Percentiles rank a stretch among this genome's conserved stretches.
phyloP scores from a whole-genome alignment of 2,797 vertebrate genomes.

The Alectoris magna region DNA sequence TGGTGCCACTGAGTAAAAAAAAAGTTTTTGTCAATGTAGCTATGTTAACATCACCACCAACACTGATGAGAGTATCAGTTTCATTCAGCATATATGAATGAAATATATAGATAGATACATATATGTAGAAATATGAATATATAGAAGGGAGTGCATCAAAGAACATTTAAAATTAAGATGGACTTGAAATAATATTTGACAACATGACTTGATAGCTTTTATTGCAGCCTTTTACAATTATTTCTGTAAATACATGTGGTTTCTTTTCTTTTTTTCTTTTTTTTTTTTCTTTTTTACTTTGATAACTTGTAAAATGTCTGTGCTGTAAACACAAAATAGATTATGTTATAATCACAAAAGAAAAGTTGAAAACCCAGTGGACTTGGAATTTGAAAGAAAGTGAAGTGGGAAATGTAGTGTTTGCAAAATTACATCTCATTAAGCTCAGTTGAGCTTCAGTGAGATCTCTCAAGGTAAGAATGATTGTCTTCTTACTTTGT shows the following conservation, averaged over 20 bases:
- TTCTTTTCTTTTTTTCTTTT: not conserved
- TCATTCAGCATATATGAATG: not conserved
- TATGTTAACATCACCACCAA: not conserved
- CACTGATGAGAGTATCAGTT: not conserved
- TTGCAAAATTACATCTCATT: not conserved
- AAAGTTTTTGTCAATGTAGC: not conserved
- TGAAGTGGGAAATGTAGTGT: not conserved
- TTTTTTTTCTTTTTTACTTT: not conserved
- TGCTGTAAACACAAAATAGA: not conserved
- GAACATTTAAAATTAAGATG: not conserved
- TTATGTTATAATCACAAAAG: not conserved
- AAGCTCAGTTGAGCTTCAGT: not conserved
- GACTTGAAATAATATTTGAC: not conserved
- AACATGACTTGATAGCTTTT: not conserved
- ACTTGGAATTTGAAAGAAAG: not conserved
- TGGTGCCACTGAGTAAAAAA: not conserved
- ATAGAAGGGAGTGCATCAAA: not conserved
- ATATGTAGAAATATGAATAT: not conserved
- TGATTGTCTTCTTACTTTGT: not conserved
- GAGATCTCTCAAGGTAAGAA: fast-evolving
- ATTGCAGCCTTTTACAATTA: not conserved
- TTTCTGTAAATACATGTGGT: not conserved
- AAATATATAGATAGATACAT: no score
- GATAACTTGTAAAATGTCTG: not conserved
- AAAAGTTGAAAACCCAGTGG: not conserved